Base-by-base conservation (phyloP, 2,797 vertebrate species). In the Toxotes lorentzi region DNA sequence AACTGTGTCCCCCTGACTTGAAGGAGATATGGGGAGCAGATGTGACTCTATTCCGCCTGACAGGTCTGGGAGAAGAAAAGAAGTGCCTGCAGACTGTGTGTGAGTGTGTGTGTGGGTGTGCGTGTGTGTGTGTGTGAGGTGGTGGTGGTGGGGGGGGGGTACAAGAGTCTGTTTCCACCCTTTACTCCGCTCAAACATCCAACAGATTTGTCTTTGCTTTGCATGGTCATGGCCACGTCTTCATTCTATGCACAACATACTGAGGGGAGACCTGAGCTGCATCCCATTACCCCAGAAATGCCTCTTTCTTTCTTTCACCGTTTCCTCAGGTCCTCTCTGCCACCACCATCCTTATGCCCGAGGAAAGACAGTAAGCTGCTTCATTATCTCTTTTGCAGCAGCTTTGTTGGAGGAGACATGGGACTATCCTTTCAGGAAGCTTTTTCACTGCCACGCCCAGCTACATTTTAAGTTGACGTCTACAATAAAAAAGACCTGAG, bases 1-100 rank as follows among this genome's bases (percentile, higher is more conserved):
- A 89, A 91, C 89, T 91, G 86, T 83, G 90, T 91, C 84, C 88
- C 89, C 63, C 83, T 70, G 84, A 91, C 92, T 94, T 90, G 80
- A 93, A 91, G 92, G 82, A 88, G 90, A 93, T 86, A 79, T 58
- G 72, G 83, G 86, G 86, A 91, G 82, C 93, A 95, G 93, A 94
- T 94, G 94, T 89, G 94, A 88, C 91, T 95, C 86, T 88, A 91
- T 94, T 92, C 85, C 77, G 78, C 88, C 86, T 92, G 93, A 94
- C 91, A 92, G 91, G 88, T 87, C 79, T 85, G 78, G 74, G 87
- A 80, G 74, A 83, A 78, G 64, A 83, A 80, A 86, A 86, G 81
- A 85, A 83, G 81, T 90, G 79, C 40, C 79, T 67, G 81, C 66
- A 82, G 82, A 66, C 76, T 80, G 78, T 51, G 17, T 38, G 51